Conservation (phyloP, 1,140 invertebrate genomes). For the Seison nebaliae region DNA sequence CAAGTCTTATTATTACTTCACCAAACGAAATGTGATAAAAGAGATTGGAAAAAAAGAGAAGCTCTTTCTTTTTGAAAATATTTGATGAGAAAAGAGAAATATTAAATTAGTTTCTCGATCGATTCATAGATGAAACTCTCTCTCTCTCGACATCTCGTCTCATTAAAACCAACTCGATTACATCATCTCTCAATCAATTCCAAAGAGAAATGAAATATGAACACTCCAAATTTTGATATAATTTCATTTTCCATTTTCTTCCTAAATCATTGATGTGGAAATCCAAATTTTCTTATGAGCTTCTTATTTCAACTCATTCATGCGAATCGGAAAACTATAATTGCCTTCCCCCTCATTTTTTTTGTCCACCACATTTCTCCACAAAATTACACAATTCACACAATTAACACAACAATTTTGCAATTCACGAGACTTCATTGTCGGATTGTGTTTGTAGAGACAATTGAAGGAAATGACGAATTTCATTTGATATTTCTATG, state of each 20-base stretch:
- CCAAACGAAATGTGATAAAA: conserved; percentile 1
- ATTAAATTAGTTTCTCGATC: conserved; percentile 5
- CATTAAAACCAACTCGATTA: background rate
- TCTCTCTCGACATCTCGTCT: background rate
- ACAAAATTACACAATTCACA: too few relatives aligned
- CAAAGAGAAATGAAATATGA: background rate
- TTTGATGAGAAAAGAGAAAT: background rate
- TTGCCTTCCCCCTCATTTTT: too few relatives aligned
- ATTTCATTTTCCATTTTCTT: conserved; percentile 6
- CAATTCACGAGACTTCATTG: too few relatives aligned
- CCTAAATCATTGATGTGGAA: background rate
- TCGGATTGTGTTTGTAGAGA: too few relatives aligned
- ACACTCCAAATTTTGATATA: background rate
- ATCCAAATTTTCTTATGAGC: too few relatives aligned
- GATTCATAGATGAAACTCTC: background rate
- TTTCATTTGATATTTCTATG: too few relatives aligned
- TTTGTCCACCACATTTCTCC: too few relatives aligned
- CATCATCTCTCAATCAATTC: background rate
- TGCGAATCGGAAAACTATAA: too few relatives aligned
- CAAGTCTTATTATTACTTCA: conserved; percentile 1
- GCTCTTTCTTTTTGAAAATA: background rate
- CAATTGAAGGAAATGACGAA: too few relatives aligned
- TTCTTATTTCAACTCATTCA: too few relatives aligned
- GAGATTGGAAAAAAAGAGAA: background rate
- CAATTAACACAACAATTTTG: too few relatives aligned